Evolutionary conservation across 2,113 vertebrate genomes (phyloP).

Genomic region (Cyprinodon tularosa): DNA sequence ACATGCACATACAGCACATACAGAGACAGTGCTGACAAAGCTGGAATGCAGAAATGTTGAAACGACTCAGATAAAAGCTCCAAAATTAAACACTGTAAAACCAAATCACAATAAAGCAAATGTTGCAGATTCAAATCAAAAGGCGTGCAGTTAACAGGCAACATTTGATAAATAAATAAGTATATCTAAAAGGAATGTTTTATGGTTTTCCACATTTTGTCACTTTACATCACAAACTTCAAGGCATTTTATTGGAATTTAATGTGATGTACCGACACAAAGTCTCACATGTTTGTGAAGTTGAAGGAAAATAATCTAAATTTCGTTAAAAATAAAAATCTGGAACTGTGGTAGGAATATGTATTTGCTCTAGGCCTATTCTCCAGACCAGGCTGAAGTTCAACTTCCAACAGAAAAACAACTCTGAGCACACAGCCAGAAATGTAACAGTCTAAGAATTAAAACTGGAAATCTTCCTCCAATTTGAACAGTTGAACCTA

Average conservation of each 20-base stretch:
- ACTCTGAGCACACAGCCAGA: neutral
- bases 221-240: neutral
- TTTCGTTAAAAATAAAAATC: neutral
- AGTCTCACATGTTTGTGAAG: too few species aligned
- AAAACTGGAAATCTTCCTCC: neutral
- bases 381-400: neutral
- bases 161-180: neutral
- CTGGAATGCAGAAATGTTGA: too few species aligned
- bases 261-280: neutral
- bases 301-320: neutral
- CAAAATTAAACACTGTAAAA: neutral
- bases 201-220: neutral
- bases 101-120: neutral
- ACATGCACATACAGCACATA: neutral
- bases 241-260: neutral
- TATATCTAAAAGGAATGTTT: neutral
- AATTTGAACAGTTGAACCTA: too few species aligned
- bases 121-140: too few species aligned
- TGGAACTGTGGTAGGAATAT: neutral
- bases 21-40: neutral
- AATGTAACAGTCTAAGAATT: neutral
- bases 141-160: too few species aligned
- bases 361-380: too few species aligned
- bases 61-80: too few species aligned
- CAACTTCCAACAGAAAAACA: neutral